phyloP scores from a whole-genome alignment of 2,888 invertebrate species.

The Thereva unica region DNA sequence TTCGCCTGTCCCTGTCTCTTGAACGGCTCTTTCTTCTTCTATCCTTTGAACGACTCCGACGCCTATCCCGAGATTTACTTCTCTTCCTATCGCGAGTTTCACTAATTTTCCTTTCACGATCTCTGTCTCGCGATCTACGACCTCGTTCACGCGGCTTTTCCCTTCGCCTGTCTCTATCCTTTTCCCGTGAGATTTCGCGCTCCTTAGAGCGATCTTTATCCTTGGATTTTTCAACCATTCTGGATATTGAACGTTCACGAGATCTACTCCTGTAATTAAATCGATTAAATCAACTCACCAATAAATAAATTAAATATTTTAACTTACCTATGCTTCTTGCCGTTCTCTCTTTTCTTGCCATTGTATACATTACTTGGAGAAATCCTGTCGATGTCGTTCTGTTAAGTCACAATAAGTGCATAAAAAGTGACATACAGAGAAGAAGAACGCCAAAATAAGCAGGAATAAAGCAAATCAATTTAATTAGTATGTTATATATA shows the following conservation, averaged over 20 bases:
- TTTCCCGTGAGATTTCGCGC: constrained; percentile 52
- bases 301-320: not conserved
- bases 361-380: constrained; percentile 31
- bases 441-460: constrained; percentile 45
- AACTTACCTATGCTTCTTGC: constrained; percentile 44
- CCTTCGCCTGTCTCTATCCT: constrained; percentile 52
- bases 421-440: constrained; percentile 44
- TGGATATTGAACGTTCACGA: constrained; percentile 39
- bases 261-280: constrained; percentile 58
- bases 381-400: constrained; percentile 44
- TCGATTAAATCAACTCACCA: constrained; percentile 41
- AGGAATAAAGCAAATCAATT: constrained; percentile 47
- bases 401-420: constrained; percentile 44
- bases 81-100: constrained; percentile 43
- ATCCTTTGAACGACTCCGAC: constrained; percentile 35
- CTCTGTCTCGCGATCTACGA: constrained; percentile 53
- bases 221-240: constrained; percentile 54
- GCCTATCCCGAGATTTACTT: constrained; percentile 51
- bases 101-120: constrained; percentile 39
- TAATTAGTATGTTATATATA: constrained; percentile 44
- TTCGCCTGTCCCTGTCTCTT: constrained; percentile 45
- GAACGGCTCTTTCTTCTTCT: constrained; percentile 43
- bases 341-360: constrained; percentile 39
- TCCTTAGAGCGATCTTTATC: constrained; percentile 47
- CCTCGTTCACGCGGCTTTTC: constrained; percentile 45